Evolutionary conservation across 2,797 vertebrate species (phyloP).

Genomic region (Rhynchonycteris naso): DNA sequence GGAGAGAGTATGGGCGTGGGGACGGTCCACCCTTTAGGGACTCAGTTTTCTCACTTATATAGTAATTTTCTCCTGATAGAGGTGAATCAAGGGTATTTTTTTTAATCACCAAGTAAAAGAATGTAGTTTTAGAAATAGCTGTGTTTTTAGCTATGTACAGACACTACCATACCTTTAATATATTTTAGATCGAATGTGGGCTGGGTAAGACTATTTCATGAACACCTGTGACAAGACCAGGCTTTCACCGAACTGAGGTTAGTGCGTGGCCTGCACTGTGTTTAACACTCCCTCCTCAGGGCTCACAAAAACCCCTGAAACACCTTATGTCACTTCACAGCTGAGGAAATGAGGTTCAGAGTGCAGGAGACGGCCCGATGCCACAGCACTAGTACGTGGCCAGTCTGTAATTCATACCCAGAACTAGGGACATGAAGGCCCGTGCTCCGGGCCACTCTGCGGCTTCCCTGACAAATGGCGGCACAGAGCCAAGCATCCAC

Average conservation of each 20-base stretch:
- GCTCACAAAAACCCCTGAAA: not conserved
- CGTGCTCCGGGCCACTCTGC: not conserved
- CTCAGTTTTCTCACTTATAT: not conserved
- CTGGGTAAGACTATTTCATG: not conserved
- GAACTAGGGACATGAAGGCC: not conserved
- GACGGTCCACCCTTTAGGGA: not conserved
- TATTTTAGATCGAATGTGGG: not conserved
- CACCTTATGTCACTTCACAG: not conserved
- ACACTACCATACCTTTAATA: not conserved
- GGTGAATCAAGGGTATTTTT: not conserved
- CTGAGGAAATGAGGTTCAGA: not conserved
- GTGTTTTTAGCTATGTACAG: not conserved
- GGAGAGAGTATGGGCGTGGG: not conserved
- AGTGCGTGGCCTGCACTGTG: not conserved
- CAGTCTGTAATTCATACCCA: not conserved
- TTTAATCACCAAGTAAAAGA: not conserved
- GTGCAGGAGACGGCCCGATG: not conserved
- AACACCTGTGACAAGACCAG: not conserved
- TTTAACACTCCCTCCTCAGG: not conserved
- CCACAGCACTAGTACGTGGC: not conserved
- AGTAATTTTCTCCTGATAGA: slow-evolving; percentile 22
- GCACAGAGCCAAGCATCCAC: not conserved
- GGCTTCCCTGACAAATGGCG: not conserved
- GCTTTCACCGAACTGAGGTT: not conserved
- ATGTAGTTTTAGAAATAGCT: not conserved